Evolutionary conservation across 2,888 invertebrate species (phyloP).

Genomic region (Phyllotreta cruciferae): DNA sequence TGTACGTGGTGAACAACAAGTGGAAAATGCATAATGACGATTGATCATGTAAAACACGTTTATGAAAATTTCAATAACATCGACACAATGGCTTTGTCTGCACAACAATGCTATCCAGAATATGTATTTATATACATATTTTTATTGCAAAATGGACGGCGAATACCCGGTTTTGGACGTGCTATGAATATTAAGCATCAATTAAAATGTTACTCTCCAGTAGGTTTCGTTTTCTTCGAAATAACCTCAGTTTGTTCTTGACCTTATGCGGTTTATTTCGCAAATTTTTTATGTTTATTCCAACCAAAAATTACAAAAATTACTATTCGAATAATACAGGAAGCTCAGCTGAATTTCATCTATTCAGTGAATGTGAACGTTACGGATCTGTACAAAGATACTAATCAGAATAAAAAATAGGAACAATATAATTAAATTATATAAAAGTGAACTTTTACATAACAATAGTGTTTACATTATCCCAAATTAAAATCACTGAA

Average conservation of each 20-base stretch:
- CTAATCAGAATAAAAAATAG: background rate
- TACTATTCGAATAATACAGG: too few relatives aligned
- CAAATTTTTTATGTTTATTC: too few relatives aligned
- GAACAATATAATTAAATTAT: conserved; percentile 7
- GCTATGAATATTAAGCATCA: background rate
- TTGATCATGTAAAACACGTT: conserved; percentile 13
- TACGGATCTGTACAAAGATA: too few relatives aligned
- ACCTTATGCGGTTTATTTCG: too few relatives aligned
- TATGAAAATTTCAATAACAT: conserved; percentile 12
- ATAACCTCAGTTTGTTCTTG: too few relatives aligned
- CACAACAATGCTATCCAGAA: background rate
- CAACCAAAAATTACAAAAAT: too few relatives aligned
- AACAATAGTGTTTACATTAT: conserved; percentile 16
- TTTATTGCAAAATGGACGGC: conserved; percentile 6
- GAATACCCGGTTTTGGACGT: background rate
- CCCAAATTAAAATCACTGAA: background rate
- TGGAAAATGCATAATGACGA: background rate
- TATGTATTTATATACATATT: background rate
- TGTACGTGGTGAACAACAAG: background rate
- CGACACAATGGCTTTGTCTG: conserved; percentile 4
- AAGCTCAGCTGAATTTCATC: too few relatives aligned
- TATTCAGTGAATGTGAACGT: too few relatives aligned
- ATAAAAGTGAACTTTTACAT: conserved; percentile 13
- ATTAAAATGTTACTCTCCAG: conserved; percentile 2
- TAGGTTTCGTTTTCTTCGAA: background rate